Percentiles rank a stretch among this genome's conserved stretches.
Conservation (phyloP, 2,797 vertebrate genomes). For the Anas bahamensis region DNA sequence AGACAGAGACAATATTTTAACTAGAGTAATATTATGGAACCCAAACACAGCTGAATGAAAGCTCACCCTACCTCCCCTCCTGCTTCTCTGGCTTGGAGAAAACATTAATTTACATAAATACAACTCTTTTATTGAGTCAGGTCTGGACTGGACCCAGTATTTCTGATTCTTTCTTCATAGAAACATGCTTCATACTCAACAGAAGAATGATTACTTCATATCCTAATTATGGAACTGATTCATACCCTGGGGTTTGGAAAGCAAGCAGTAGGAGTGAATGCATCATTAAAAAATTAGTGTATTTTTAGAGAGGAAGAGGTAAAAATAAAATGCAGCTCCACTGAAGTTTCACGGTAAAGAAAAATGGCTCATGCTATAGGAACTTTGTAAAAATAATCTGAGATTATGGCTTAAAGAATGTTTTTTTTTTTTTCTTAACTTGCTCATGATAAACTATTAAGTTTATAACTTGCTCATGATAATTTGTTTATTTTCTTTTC, state of each 20-base stretch:
- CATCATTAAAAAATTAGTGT: neutral
- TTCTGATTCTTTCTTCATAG: constrained; percentile 1
- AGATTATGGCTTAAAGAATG: neutral
- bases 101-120: neutral
- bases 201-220: constrained; percentile 35
- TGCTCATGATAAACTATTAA: too few species aligned
- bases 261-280: neutral
- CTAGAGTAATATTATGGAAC: neutral
- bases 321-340: constrained; percentile 10
- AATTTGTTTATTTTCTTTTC: neutral
- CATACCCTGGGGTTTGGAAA: neutral
- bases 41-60: constrained; percentile 41
- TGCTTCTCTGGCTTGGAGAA: neutral
- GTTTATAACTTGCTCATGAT: neutral
- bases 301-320: constrained; percentile 4
- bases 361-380: neutral
- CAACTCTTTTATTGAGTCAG: neutral
- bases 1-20: neutral
- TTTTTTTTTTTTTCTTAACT: neutral
- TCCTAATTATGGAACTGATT: constrained; percentile 26
- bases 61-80: neutral
- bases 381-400: neutral
- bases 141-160: constrained; percentile 7
- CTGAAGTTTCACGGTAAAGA: neutral
- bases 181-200: neutral